These are phyloP conservation scores for Andrena fulva DNA, from an alignment of 2,888 invertebrate species.

Conservation along the genomic window DNA sequence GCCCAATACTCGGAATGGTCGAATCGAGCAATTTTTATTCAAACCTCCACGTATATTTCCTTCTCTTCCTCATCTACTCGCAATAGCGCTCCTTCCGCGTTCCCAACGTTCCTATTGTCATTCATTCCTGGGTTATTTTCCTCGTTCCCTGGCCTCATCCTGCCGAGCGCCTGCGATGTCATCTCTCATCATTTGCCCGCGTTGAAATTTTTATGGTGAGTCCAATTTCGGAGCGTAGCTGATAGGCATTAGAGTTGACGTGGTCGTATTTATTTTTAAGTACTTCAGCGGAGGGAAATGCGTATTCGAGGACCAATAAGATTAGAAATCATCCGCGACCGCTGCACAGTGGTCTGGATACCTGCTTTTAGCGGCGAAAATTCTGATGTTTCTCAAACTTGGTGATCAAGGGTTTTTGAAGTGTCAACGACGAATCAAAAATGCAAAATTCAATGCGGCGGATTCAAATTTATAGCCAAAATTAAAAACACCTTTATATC, in stretches of 20 bases:
- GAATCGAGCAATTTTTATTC: too few species aligned
- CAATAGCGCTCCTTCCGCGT: neutral
- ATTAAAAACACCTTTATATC: too few species aligned
- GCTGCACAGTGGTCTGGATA: too few species aligned
- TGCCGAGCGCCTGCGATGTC: constrained; percentile 46
- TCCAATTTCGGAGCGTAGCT: constrained; percentile 71
- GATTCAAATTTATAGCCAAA: too few species aligned
- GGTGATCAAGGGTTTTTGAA: too few species aligned
- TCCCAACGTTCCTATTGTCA: constrained; percentile 6
- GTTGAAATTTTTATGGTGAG: constrained; percentile 72
- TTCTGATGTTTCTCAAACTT: too few species aligned
- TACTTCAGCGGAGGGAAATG: constrained; percentile 22
- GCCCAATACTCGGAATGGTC: too few species aligned
- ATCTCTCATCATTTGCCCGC: constrained; percentile 66
- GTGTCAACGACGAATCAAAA: too few species aligned
- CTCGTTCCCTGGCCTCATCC: constrained; percentile 32
- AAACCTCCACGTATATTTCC: neutral
- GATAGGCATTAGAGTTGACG: constrained; percentile 71
- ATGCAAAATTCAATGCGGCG: too few species aligned
- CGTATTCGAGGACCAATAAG: constrained; percentile 20
- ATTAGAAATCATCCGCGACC: constrained; percentile 5
- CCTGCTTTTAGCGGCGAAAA: too few species aligned
- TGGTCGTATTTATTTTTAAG: constrained; percentile 59
- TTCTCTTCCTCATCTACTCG: neutral
- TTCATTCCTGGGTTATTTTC: constrained; percentile 32